These are phyloP conservation scores for Notocelia uddmanniana DNA, from an alignment of 2,888 invertebrate species.

Conservation along the genomic window DNA sequence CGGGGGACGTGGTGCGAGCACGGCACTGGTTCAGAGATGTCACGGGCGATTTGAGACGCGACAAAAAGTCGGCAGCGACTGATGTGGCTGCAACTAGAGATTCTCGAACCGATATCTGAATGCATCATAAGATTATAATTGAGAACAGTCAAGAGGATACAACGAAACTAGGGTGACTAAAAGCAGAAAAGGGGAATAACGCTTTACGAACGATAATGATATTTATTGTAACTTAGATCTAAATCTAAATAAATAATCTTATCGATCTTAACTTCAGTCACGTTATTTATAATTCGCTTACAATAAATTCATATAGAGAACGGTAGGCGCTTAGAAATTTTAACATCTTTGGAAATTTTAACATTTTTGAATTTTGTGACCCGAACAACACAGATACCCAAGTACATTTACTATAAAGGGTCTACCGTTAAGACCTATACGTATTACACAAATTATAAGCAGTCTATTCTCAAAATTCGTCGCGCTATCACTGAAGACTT, in stretches of 20 bases:
- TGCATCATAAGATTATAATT: not conserved
- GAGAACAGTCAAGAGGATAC: not conserved
- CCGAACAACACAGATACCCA: too few species aligned
- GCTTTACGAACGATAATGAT: too few species aligned
- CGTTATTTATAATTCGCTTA: too few species aligned
- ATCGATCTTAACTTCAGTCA: too few species aligned
- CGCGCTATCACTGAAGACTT: not conserved
- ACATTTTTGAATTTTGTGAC: too few species aligned
- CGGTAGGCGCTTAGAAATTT: too few species aligned
- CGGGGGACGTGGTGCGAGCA: slow-evolving; percentile 42
- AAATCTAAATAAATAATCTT: too few species aligned
- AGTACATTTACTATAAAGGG: too few species aligned
- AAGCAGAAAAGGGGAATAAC: not conserved
- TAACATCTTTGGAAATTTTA: too few species aligned
- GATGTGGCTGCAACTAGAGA: slow-evolving; percentile 53
- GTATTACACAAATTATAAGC: not conserved
- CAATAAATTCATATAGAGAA: too few species aligned
- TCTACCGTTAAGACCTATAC: too few species aligned
- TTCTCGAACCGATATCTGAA: slow-evolving; percentile 34
- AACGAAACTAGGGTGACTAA: not conserved
- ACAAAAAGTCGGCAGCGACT: slow-evolving; percentile 63
- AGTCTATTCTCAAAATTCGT: not conserved
- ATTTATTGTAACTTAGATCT: too few species aligned
- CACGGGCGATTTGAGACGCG: slow-evolving; percentile 67
- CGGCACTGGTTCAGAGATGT: slow-evolving; percentile 59